These are phyloP conservation scores for Muscicapa comitata DNA, from an alignment of 2,797 vertebrate species.

Conservation along the genomic window DNA sequence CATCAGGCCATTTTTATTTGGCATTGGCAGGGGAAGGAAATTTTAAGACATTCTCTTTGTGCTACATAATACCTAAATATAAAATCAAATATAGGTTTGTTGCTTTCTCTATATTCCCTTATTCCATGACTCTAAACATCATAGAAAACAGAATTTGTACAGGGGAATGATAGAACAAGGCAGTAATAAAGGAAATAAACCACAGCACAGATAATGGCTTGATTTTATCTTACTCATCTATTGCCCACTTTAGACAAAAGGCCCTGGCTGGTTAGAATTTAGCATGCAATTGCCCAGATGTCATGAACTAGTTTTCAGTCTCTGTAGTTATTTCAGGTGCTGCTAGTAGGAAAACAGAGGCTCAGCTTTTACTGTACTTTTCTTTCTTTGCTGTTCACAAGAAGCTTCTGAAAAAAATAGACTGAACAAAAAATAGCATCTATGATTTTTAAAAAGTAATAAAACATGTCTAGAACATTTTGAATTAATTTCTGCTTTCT, in stretches of 20 bases:
- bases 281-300: neutral
- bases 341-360: neutral
- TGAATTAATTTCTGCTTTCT: neutral
- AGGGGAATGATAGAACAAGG: neutral
- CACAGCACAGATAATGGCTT: neutral
- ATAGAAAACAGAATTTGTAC: neutral
- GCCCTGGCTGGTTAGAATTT: neutral
- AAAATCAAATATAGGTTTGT: neutral
- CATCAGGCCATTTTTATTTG: constrained; percentile 59
- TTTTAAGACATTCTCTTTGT: constrained; percentile 36
- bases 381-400: neutral
- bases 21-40: constrained; percentile 11
- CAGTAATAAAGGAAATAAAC: neutral
- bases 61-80: neutral
- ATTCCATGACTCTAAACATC: neutral
- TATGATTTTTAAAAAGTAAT: neutral
- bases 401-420: neutral
- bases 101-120: neutral
- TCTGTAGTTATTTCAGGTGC: constrained; percentile 16
- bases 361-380: neutral
- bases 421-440: neutral
- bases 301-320: neutral
- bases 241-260: neutral
- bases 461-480: neutral
- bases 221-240: constrained; percentile 5